A percentile compares a stretch with the other conserved stretches of the same genome.
Evolutionary conservation across 2,888 invertebrate species (phyloP).

Genomic region (Heliconius cydno): DNA sequence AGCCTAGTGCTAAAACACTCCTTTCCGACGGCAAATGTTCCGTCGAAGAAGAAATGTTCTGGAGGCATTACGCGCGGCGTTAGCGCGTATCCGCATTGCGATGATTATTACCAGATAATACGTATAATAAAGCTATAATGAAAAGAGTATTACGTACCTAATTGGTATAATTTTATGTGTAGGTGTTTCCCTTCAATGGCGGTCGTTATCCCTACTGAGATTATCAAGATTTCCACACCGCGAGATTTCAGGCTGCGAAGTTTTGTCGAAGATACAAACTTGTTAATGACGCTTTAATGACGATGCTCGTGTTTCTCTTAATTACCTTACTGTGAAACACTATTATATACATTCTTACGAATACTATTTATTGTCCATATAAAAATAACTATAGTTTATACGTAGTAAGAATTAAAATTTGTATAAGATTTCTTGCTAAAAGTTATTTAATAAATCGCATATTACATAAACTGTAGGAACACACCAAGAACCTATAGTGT

Average conservation of each 20-base stretch:
- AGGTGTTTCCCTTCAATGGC: background rate
- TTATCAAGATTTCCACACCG: slow-evolving; percentile 50
- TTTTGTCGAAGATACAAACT: slow-evolving; percentile 41
- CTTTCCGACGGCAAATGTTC: too few species aligned
- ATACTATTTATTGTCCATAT: background rate
- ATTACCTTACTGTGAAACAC: slow-evolving; percentile 29
- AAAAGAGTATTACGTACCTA: background rate
- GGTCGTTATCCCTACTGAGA: slow-evolving; percentile 27
- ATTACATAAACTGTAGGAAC: too few species aligned
- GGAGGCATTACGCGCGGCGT: too few species aligned
- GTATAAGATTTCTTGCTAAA: too few species aligned
- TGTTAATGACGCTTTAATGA: slow-evolving; percentile 44
- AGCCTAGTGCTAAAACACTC: too few species aligned
- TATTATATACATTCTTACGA: background rate
- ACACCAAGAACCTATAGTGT: too few species aligned
- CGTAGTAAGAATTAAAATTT: too few species aligned
- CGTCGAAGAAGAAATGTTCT: too few species aligned
- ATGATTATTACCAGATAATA: background rate
- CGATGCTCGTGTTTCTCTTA: slow-evolving; percentile 42
- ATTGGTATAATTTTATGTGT: slow-evolving; percentile 11
- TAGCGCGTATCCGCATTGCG: background rate
- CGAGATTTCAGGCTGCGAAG: slow-evolving; percentile 35
- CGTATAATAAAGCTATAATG: background rate
- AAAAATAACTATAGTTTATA: background rate
- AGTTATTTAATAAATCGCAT: too few species aligned